phyloP scores from a whole-genome alignment of 2,113 vertebrate genomes.

The Phalacrocorax carbo region DNA sequence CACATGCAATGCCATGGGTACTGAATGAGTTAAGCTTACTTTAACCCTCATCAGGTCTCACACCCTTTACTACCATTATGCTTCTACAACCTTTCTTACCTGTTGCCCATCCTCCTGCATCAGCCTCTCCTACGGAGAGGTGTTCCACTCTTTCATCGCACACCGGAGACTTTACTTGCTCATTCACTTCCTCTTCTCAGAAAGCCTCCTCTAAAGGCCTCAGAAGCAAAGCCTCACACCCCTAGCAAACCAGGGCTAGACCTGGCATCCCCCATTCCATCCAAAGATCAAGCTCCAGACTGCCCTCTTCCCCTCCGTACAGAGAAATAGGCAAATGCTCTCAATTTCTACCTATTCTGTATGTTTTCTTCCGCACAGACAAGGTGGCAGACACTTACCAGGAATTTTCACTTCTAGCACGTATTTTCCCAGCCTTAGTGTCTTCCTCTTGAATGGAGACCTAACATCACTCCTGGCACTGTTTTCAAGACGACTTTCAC shows the following conservation, averaged over 20 bases:
- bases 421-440: background rate
- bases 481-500: background rate
- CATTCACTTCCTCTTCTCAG: background rate
- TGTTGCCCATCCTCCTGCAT: background rate
- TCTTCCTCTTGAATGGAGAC: background rate
- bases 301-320: background rate
- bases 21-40: background rate
- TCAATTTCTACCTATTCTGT: background rate
- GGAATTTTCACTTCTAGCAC: background rate
- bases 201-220: background rate
- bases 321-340: background rate
- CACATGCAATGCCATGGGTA: background rate
- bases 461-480: background rate
- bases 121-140: background rate
- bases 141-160: background rate
- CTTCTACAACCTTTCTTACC: background rate
- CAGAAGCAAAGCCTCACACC: background rate
- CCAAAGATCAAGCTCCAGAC: background rate
- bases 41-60: background rate
- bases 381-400: background rate
- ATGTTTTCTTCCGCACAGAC: background rate
- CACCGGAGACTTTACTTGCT: background rate
- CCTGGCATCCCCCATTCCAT: accelerated
- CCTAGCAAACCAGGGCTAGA: background rate
- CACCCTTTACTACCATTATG: background rate